phyloP scores from a whole-genome alignment of 2,888 invertebrate genomes.

The Stenchaetothrips biformis region DNA sequence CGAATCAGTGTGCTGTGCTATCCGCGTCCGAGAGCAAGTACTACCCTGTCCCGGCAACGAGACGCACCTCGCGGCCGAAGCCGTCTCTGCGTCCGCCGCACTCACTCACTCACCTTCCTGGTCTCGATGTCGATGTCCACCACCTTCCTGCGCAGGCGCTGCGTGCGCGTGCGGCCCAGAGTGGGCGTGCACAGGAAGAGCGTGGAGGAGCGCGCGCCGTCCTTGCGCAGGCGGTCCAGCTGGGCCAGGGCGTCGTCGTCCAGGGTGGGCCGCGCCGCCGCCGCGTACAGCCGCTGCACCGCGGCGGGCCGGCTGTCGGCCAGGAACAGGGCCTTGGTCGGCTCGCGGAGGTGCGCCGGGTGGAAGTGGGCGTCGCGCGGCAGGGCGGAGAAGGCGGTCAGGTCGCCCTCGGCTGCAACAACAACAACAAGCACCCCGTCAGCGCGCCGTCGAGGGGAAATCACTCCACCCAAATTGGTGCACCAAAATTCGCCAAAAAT shows the following conservation, averaged over 20 bases:
- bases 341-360: constrained; percentile 55
- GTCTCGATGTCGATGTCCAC: constrained; percentile 83
- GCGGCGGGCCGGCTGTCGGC: constrained; percentile 67
- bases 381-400: constrained; percentile 69
- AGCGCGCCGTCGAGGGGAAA: not conserved
- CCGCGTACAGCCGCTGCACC: constrained; percentile 71
- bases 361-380: constrained; percentile 70
- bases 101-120: constrained; percentile 63
- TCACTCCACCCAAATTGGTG: no score
- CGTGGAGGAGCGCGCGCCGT: constrained; percentile 58
- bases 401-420: constrained; percentile 85
- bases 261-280: constrained; percentile 59
- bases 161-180: constrained; percentile 64
- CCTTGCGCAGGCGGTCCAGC: constrained; percentile 62
- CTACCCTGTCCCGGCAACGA: no score
- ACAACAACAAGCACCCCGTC: not conserved
- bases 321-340: constrained; percentile 69
- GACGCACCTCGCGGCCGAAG: no score
- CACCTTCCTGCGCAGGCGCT: constrained; percentile 29
- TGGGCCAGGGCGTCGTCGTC: constrained; percentile 58
- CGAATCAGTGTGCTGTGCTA: no score
- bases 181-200: constrained; percentile 78
- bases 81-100: no score
- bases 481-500: no score
- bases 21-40: no score